These are phyloP conservation scores for Drymodes brunneopygia DNA, from an alignment of 2,113 vertebrate species.

Conservation along the genomic window DNA sequence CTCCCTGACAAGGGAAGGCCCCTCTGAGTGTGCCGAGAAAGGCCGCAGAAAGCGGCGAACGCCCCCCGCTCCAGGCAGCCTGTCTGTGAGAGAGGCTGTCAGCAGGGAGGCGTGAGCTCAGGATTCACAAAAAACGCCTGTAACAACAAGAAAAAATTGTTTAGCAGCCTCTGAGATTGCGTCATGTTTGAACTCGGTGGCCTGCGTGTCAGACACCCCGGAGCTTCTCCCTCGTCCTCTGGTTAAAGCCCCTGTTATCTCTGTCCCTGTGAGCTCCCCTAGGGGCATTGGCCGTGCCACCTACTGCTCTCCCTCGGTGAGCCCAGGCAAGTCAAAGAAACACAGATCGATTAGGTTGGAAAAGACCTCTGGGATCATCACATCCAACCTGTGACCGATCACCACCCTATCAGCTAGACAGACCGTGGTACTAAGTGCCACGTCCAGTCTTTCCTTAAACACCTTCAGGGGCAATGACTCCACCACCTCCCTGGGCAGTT, in stretches of 20 bases:
- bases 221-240: background rate
- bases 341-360: background rate
- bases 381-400: background rate
- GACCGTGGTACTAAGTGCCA: background rate
- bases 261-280: background rate
- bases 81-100: background rate
- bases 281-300: rapidly evolving
- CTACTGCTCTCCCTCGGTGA: background rate
- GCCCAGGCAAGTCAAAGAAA: background rate
- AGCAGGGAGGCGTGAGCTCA: background rate
- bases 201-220: background rate
- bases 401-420: too few relatives aligned
- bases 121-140: background rate
- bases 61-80: background rate
- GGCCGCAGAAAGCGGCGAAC: background rate
- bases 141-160: background rate
- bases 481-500: background rate
- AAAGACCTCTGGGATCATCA: background rate
- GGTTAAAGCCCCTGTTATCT: too few relatives aligned
- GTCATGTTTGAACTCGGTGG: background rate
- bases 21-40: background rate
- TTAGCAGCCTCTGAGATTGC: background rate
- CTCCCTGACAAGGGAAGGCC: background rate
- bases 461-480: background rate
- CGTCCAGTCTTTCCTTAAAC: background rate